These are phyloP conservation scores for Chiloscyllium plagiosum DNA, from an alignment of 2,113 vertebrate species.

Conservation along the genomic window DNA sequence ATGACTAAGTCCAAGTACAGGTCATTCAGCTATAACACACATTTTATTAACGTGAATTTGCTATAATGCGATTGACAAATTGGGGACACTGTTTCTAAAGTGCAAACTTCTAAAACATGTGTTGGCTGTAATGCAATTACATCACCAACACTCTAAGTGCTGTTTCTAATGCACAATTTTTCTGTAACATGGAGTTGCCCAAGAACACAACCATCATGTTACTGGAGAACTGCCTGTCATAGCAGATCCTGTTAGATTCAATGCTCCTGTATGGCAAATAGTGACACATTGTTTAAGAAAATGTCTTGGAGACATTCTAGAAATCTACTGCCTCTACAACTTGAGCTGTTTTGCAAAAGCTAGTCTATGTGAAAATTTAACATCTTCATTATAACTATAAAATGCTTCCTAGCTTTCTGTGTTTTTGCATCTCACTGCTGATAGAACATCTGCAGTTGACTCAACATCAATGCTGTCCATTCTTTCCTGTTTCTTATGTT, in stretches of 20 bases:
- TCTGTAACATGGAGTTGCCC: no score
- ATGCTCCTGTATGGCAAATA: background rate
- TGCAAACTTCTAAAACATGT: no score
- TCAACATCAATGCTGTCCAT: background rate
- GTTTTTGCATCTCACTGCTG: background rate
- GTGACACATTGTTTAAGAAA: background rate
- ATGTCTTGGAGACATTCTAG: background rate
- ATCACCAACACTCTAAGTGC: no score
- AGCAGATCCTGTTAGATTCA: background rate
- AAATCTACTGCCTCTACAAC: background rate
- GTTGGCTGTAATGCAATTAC: no score
- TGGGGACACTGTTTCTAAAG: no score
- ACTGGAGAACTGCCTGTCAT: background rate
- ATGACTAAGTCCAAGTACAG: background rate
- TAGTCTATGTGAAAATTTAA: background rate
- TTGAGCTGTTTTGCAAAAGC: background rate
- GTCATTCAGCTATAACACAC: no score
- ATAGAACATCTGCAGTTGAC: background rate
- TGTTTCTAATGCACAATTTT: no score
- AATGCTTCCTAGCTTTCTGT: background rate
- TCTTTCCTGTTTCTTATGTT: background rate
- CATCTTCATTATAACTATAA: background rate
- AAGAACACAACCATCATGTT: no score
- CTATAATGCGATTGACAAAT: no score
- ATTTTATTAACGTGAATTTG: no score